These are phyloP conservation scores for Trogon surrucura DNA, from an alignment of 2,113 vertebrate genomes.

Conservation along the genomic window DNA sequence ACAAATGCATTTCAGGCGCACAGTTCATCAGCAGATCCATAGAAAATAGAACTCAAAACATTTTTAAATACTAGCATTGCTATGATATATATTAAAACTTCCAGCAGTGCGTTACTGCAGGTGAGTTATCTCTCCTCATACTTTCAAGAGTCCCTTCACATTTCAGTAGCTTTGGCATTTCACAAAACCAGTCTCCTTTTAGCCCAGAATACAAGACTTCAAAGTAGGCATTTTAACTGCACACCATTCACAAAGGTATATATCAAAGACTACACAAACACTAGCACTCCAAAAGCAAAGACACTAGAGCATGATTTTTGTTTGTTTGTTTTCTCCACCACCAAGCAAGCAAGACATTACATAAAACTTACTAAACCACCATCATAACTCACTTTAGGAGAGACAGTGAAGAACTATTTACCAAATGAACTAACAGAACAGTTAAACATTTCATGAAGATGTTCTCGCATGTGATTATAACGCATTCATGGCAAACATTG, in stretches of 20 bases:
- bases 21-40: not conserved
- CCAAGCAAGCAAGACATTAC: not conserved
- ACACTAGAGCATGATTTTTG: not conserved
- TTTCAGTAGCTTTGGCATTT: not conserved
- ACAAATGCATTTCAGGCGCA: not conserved
- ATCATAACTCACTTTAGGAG: not conserved
- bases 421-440: not conserved
- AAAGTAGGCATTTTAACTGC: not conserved
- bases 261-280: not conserved
- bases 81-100: not conserved
- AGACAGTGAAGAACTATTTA: not conserved
- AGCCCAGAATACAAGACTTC: not conserved
- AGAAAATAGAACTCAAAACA: not conserved
- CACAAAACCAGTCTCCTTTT: not conserved
- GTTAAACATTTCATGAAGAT: not conserved
- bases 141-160: not conserved
- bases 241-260: not conserved
- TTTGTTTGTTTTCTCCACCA: not conserved
- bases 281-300: not conserved
- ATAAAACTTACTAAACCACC: not conserved
- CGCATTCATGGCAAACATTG: not conserved
- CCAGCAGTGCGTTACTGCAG: not conserved
- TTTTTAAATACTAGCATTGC: not conserved
- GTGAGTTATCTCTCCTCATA: not conserved
- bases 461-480: not conserved